phyloP scores from a whole-genome alignment of 2,113 vertebrate genomes.

The Sminthopsis crassicaudata region DNA sequence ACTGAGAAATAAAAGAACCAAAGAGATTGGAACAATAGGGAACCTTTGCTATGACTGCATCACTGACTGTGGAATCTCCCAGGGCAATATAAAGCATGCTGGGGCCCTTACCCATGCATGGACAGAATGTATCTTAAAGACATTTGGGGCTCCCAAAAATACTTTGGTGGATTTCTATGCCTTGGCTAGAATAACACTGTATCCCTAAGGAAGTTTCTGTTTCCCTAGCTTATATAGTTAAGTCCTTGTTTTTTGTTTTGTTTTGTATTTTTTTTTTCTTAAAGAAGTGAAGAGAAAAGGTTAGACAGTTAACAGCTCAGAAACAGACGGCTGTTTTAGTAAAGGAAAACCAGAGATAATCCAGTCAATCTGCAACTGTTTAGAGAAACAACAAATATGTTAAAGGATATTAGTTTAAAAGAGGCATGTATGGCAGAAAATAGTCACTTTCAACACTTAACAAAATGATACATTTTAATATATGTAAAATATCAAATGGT shows the following conservation, averaged over 20 bases:
- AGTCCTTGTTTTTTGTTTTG: constrained; percentile 46
- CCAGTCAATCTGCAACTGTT: constrained; percentile 85
- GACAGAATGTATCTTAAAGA: constrained; percentile 20
- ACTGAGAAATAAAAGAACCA: constrained; percentile 69
- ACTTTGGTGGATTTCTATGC: constrained; percentile 7
- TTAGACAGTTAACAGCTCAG: constrained; percentile 83
- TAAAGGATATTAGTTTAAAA: constrained; percentile 83
- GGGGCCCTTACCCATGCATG: background rate
- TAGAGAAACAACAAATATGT: constrained; percentile 85
- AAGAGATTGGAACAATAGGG: constrained; percentile 66
- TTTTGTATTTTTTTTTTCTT: constrained; percentile 12
- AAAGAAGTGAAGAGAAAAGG: constrained; percentile 79
- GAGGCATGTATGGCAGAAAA: constrained; percentile 80
- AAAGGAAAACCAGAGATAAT: constrained; percentile 82
- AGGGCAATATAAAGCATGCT: constrained; percentile 23
- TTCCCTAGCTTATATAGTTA: constrained; percentile 67
- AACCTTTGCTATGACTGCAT: background rate
- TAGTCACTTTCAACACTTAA: constrained; percentile 79
- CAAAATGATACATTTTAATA: constrained; percentile 77
- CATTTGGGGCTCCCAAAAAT: constrained; percentile 1
- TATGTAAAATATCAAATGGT: constrained; percentile 74
- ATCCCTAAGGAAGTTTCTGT: constrained; percentile 38
- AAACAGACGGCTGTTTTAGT: constrained; percentile 80
- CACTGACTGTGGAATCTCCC: background rate
- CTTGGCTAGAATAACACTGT: constrained; percentile 10